These are phyloP conservation scores for Ephialtes manifestator DNA, from an alignment of 2,888 invertebrate genomes.

Conservation along the genomic window DNA sequence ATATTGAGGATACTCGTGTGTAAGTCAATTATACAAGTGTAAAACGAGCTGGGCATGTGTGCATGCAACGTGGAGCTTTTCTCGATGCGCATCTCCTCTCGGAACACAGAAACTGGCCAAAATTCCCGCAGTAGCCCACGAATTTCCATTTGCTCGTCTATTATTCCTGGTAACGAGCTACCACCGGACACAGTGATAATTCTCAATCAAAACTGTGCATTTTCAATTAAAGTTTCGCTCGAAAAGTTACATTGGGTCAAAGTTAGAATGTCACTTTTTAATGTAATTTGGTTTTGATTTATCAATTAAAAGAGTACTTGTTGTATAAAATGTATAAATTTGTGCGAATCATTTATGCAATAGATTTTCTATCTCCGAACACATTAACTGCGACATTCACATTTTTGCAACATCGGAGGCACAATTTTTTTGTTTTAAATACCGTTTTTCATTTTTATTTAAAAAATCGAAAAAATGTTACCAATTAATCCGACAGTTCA, in stretches of 20 bases:
- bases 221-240: constrained; percentile 31
- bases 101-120: constrained; percentile 16
- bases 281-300: neutral
- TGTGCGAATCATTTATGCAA: too few species aligned
- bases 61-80: constrained; percentile 28
- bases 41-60: constrained; percentile 1
- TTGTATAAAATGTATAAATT: neutral
- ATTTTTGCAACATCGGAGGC: too few species aligned
- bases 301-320: neutral
- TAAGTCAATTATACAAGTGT: constrained; percentile 7
- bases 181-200: constrained; percentile 29
- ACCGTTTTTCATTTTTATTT: too few species aligned
- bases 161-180: constrained; percentile 59
- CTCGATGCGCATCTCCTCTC: constrained; percentile 8
- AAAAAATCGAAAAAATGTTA: too few species aligned
- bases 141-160: constrained; percentile 54
- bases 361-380: too few species aligned
- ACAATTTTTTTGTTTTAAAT: too few species aligned
- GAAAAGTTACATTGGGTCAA: neutral
- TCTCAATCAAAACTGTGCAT: constrained; percentile 30
- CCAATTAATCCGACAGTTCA: too few species aligned
- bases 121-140: constrained; percentile 30
- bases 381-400: too few species aligned
- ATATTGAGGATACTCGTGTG: neutral
- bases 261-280: neutral